Conservation (phyloP, 1,140 invertebrate genomes). For the Gonioctena quinquepunctata region DNA sequence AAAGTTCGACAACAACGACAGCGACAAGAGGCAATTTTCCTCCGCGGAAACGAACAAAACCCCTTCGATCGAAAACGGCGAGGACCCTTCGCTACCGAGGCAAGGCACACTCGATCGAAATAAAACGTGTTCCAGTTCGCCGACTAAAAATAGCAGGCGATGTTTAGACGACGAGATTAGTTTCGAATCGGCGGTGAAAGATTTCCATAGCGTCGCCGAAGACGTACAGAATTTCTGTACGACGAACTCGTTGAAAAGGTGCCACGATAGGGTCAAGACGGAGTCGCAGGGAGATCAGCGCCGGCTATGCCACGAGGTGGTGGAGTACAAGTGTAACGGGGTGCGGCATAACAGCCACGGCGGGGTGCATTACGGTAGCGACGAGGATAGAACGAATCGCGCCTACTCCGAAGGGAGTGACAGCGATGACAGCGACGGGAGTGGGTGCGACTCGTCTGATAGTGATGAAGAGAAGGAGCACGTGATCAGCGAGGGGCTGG, state of each 20-base stretch:
- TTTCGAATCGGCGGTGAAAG: slow-evolving; percentile 48
- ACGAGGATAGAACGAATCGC: slow-evolving; percentile 19
- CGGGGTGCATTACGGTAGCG: not conserved
- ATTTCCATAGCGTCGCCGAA: slow-evolving; percentile 51
- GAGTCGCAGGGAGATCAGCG: not conserved
- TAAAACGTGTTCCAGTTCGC: slow-evolving; percentile 12
- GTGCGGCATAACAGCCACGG: not conserved
- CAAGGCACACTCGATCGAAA: slow-evolving; percentile 12
- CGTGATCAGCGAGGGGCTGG: slow-evolving; percentile 44
- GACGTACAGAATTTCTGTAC: slow-evolving; percentile 50
- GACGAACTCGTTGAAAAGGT: slow-evolving; percentile 25
- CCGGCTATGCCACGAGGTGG: not conserved
- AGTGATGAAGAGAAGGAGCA: slow-evolving; percentile 44
- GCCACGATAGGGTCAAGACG: slow-evolving; percentile 9
- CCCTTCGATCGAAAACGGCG: not conserved
- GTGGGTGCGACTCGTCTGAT: slow-evolving; percentile 28
- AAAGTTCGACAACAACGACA: slow-evolving; percentile 20
- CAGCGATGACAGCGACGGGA: slow-evolving; percentile 24
- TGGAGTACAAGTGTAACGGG: not conserved
- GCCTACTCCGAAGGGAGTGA: slow-evolving; percentile 22
- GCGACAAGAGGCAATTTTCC: not conserved
- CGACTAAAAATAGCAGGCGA: slow-evolving; percentile 27
- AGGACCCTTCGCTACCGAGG: not conserved
- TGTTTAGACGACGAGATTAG: slow-evolving; percentile 31
- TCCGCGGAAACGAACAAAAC: slow-evolving; percentile 1